Base-by-base conservation (phyloP, 2,797 vertebrate species). In the Gallinago nigripennis region DNA sequence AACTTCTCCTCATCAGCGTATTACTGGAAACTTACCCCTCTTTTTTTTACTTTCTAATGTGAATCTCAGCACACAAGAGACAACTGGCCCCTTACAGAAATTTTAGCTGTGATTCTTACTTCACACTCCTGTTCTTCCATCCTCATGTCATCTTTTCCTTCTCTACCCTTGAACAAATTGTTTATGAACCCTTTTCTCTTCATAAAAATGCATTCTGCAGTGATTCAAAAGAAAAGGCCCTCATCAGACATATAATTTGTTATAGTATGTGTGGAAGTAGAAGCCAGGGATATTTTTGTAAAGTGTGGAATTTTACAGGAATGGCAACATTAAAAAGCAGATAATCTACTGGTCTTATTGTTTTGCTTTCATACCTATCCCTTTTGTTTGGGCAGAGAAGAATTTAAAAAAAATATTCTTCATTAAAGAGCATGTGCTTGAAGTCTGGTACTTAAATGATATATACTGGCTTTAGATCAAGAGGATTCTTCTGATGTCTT, bases 401-500 rank as follows among this genome's bases (percentile, higher is more conserved):
- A 83, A 64, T 63, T 90, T 23, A 24, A 63, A 68, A 39, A 21
- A 43, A 28, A 39, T 23, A 23, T 24, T 76, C 21, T 81, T 85
- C 4, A 37, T 88, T 88, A 60, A 81, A 93, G 16, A 54, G 2
- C 8, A n/a, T 18, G 18, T 56, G 8, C n/a, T 75, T 92, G 39
- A 93, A 66, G 46, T 82, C 64, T 88, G 70, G 18, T 15, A 76
- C 31, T 90, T 82, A 86, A 65, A 46, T 56, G 3, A 46, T 81
- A 73, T 43, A 37, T 51, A 79, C 27, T 72, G 83, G 23, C 31
- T 85, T 56, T 71, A 92, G 35, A 94, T 72, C 46, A 94, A 95
- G 64, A 65, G 12, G 25, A 80, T 93, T 91, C 37, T 77, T 94
- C 43, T 80, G 9, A 64, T 57, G 27, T 18, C 21, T 53, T 63